These are phyloP conservation scores for Strigamia transsilvanica DNA, from an alignment of 2,888 invertebrate genomes.

Conservation along the genomic window DNA sequence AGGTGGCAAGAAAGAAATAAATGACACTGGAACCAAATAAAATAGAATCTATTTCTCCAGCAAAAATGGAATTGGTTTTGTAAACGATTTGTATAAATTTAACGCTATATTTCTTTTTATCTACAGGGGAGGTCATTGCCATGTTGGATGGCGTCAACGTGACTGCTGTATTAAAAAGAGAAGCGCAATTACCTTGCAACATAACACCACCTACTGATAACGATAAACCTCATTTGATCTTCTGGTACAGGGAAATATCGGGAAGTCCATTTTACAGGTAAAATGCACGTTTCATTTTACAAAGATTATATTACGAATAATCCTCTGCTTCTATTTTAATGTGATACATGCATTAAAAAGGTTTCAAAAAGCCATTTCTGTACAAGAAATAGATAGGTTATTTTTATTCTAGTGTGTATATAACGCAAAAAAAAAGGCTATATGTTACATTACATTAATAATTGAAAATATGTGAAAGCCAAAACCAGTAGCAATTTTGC, in stretches of 20 bases:
- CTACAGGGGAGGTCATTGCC: conserved; percentile 53
- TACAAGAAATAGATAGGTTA: no score
- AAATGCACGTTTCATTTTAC: conserved; percentile 57
- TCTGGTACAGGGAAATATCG: conserved; percentile 89
- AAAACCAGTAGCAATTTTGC: neutral
- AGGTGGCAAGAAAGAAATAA: conserved; percentile 46
- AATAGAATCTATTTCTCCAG: conserved; percentile 36
- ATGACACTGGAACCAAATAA: conserved; percentile 46
- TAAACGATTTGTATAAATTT: conserved; percentile 50
- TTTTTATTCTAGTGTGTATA: no score
- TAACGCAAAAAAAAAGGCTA: no score
- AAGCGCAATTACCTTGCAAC: conserved; percentile 85
- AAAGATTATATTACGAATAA: neutral
- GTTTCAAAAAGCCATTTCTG: no score
- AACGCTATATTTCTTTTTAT: conserved; percentile 55
- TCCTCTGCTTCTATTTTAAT: no score
- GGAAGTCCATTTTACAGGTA: conserved; percentile 92
- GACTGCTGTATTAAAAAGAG: conserved; percentile 60
- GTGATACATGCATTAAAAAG: no score
- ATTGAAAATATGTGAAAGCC: no score
- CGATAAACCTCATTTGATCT: conserved; percentile 83
- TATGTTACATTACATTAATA: no score
- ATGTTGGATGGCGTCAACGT: conserved; percentile 56
- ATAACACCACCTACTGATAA: conserved; percentile 77
- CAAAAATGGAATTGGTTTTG: conserved; percentile 49